Percentiles rank a stretch among this genome's conserved stretches.
These are phyloP conservation scores for Lottia gigantea DNA, from an alignment of 2,888 invertebrate genomes.

Conservation along the genomic window DNA sequence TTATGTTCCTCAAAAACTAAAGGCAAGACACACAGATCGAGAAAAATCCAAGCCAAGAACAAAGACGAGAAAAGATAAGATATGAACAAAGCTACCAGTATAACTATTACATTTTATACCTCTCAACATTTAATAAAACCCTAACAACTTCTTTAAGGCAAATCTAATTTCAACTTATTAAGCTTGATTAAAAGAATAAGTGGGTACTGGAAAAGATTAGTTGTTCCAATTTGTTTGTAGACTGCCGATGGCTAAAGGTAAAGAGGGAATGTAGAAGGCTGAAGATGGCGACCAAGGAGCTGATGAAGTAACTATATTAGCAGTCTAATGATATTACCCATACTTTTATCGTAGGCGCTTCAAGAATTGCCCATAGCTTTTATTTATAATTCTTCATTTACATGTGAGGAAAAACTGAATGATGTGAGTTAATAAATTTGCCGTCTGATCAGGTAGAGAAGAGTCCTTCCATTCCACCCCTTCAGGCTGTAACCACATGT, in stretches of 20 bases:
- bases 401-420: not conserved
- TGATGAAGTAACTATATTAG: conserved; percentile 10
- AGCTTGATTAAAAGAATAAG: not conserved
- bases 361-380: not conserved
- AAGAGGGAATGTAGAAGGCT: not conserved
- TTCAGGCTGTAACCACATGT: not conserved
- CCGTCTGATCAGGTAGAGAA: conserved; percentile 8
- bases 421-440: conserved; percentile 4
- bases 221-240: conserved; percentile 10
- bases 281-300: not conserved
- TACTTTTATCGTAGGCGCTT: not conserved
- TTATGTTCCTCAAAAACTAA: too few relatives aligned
- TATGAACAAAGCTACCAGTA: too few relatives aligned
- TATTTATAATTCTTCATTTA: conserved; percentile 11
- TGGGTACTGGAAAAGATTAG: conserved; percentile 7
- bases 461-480: conserved; percentile 1
- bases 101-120: too few relatives aligned
- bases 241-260: conserved; percentile 8
- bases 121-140: too few relatives aligned
- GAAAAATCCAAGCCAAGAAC: too few relatives aligned
- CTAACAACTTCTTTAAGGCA: conserved; percentile 3
- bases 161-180: conserved; percentile 7
- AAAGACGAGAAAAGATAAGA: too few relatives aligned
- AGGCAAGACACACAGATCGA: too few relatives aligned
- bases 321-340: conserved; percentile 9